Evolutionary conservation across 2,888 invertebrate species (phyloP).

Genomic region (Tanytarsus gracilentus): DNA sequence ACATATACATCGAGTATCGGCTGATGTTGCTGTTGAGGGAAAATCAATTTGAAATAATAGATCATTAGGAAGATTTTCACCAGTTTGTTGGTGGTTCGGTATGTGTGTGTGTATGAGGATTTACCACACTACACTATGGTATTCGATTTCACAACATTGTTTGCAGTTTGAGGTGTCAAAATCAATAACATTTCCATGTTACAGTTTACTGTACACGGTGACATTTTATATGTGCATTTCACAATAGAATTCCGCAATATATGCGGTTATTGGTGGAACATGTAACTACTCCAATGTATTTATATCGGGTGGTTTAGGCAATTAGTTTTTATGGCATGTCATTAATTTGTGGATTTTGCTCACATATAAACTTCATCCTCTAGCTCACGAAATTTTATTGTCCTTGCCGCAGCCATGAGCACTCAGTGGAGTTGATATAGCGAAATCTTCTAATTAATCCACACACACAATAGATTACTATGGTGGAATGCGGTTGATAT

Average conservation of each 20-base stretch:
- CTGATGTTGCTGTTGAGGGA: too few species aligned
- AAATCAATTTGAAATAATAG: slow-evolving; percentile 28
- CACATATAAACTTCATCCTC: neutral
- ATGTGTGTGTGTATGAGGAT: neutral
- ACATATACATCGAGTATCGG: too few species aligned
- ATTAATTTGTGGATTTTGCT: slow-evolving; percentile 11
- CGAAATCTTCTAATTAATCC: slow-evolving; percentile 1
- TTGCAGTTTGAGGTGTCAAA: slow-evolving; percentile 25
- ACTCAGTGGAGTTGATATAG: neutral
- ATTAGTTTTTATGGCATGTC: slow-evolving; percentile 21
- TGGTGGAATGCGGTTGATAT: neutral
- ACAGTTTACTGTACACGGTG: slow-evolving; percentile 1
- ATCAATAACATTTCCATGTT: slow-evolving; percentile 22
- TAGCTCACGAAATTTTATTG: neutral
- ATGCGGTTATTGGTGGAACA: too few species aligned
- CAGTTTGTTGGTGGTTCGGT: neutral
- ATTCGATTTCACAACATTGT: neutral
- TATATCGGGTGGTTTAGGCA: slow-evolving; percentile 3
- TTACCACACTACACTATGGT: neutral
- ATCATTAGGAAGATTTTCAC: slow-evolving; percentile 26
- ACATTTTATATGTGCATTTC: too few species aligned
- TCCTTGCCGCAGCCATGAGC: neutral
- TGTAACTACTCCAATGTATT: neutral
- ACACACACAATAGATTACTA: neutral
- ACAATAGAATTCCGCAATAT: too few species aligned